Conservation (phyloP, 2,888 invertebrate species). For the Xylota segnis region DNA sequence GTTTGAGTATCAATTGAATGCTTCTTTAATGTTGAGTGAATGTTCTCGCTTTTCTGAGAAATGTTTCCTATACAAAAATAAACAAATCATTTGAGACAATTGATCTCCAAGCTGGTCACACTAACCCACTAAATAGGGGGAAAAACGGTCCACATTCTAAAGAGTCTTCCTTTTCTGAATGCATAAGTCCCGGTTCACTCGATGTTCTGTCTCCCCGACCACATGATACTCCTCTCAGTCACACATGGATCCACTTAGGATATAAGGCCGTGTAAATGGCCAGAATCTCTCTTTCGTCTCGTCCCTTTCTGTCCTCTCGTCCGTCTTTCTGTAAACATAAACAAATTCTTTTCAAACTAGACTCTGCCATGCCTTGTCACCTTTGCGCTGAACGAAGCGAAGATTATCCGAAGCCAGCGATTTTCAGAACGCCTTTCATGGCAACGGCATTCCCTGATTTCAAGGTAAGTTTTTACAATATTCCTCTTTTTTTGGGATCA, state of each 20-base stretch:
- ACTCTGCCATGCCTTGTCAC: constrained; percentile 11
- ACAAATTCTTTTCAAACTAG: too few species aligned
- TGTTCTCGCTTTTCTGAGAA: too few species aligned
- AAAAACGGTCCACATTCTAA: background rate
- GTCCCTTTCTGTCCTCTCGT: background rate
- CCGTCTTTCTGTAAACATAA: background rate
- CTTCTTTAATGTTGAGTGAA: too few species aligned
- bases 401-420: constrained; percentile 16
- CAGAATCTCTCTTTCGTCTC: background rate
- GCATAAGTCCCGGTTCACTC: background rate
- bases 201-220: background rate
- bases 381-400: constrained; percentile 15
- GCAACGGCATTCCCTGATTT: background rate
- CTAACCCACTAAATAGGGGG: background rate
- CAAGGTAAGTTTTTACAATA: constrained; percentile 1
- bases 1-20: too few species aligned
- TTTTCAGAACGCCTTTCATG: constrained; percentile 16
- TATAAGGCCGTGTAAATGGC: background rate
- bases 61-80: too few species aligned
- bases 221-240: background rate
- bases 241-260: background rate
- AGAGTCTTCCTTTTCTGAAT: background rate
- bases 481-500: too few species aligned
- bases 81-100: background rate
- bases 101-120: background rate